Evolutionary conservation across 2,797 vertebrate genomes (phyloP).

Genomic region (Microchirus variegatus): DNA sequence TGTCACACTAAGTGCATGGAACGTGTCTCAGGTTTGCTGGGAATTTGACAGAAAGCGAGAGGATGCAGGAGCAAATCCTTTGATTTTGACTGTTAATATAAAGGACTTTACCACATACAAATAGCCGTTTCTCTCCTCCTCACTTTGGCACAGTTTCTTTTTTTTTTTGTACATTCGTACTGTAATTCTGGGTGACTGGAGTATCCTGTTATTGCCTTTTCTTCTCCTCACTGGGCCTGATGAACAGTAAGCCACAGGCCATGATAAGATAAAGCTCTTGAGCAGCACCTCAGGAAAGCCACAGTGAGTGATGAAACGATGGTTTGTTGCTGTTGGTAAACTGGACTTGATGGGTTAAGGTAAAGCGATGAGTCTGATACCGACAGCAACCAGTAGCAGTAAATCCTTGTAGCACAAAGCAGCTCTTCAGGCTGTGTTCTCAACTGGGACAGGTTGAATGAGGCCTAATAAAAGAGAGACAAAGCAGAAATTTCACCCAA

Average conservation of each 20-base stretch:
- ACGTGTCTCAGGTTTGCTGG: conserved; percentile 68
- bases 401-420: conserved; percentile 56
- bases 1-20: conserved; percentile 56
- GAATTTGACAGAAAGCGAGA: conserved; percentile 70
- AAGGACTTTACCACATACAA: conserved; percentile 63
- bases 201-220: no score
- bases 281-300: conserved; percentile 22
- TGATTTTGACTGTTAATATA: conserved; percentile 72
- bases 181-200: no score
- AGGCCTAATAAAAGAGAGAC: conserved; percentile 61
- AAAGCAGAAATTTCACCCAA: conserved; percentile 65
- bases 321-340: conserved; percentile 52
- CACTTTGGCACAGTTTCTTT: neutral
- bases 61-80: conserved; percentile 66
- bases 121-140: conserved; percentile 41
- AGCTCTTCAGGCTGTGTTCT: conserved; percentile 49
- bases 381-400: conserved; percentile 32
- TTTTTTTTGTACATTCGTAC: no score
- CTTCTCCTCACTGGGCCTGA: no score
- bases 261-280: conserved; percentile 4
- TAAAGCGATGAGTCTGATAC: conserved; percentile 38
- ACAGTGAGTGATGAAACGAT: conserved; percentile 47
- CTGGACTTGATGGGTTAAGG: conserved; percentile 46
- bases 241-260: no score
- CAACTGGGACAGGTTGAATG: conserved; percentile 62